Conservation (phyloP, 2,113 vertebrate genomes). For the Odocoileus hemionus region DNA sequence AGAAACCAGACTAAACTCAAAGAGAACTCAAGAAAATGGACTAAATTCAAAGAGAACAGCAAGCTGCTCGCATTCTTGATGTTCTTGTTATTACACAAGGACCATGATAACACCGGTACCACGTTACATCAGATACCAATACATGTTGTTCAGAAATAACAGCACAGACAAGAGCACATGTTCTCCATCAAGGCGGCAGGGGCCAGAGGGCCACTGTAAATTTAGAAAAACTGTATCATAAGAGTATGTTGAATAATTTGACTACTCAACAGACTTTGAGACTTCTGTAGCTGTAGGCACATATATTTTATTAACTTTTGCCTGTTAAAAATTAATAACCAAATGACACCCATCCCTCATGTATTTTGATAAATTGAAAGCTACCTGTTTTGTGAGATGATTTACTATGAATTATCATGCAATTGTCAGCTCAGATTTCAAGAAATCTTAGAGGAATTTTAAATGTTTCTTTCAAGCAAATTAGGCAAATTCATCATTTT, state of each 20-base stretch:
- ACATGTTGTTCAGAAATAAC: constrained; percentile 39
- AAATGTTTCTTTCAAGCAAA: neutral
- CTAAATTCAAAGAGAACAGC: constrained; percentile 5
- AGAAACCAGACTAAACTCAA: neutral
- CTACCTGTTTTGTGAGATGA: neutral
- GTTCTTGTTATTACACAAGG: neutral
- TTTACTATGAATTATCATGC: neutral
- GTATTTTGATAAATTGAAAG: neutral
- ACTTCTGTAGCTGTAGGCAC: neutral
- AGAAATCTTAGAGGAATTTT: neutral
- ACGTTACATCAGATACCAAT: neutral
- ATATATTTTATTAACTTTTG: neutral
- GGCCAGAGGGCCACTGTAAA: neutral
- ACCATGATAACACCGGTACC: constrained; percentile 47
- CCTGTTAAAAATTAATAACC: constrained; percentile 15
- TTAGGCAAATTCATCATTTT: neutral
- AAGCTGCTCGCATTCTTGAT: neutral
- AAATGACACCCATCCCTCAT: neutral
- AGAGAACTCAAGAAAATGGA: neutral
- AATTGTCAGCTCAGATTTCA: neutral
- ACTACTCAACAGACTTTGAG: neutral
- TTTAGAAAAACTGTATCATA: neutral
- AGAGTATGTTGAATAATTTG: neutral
- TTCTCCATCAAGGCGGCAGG: neutral
- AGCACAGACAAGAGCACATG: neutral